Evolutionary conservation across 2,113 vertebrate species (phyloP), one percentile per base, ranked within the genome.

Genomic region (Leucopsar rothschildi): DNA sequence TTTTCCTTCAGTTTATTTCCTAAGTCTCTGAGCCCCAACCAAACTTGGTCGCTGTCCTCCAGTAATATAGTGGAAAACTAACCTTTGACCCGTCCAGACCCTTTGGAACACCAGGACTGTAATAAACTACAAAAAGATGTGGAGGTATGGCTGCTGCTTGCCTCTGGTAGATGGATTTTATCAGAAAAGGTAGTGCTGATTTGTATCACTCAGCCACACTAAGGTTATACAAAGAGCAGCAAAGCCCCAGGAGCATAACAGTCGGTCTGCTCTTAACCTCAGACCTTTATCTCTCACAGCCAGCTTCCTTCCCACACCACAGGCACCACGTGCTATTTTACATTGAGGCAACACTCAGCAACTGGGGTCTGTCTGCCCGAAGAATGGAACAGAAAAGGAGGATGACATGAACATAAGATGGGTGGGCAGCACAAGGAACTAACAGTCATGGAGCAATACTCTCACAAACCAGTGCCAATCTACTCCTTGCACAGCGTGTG

Each of bases 241-340:
- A 97, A 96, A 97, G 95, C 97, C 95, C 88, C 88, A 92, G 64
- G 61, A 97, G 82, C 71, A 3, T 96, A 97, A 97, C 97, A 96
- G 95, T 91, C 91, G 44, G 96, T 90, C 96, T 97, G 94, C 91
- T 95, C 88, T 44, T 93, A 97, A 97, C 97, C 97, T 97, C 97
- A 97, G 50, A 73, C 76, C 86, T 94, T 98, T 98, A 98, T 98
- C 97, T 97, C 93, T 90, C 92, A 94, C 95, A 97, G 96, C 96
- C 97, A 98, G 97, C 83, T 98, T 97, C 96, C 97, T 97, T 92
- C 91, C 89, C 88, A 83, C 93, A 95, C 97, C 97, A 82, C 97
- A 96, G 63, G 84, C 52, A 95, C 97, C 97, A 95, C n/a, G 75
- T 94, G 90, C 61, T 95, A 56, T 86, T 97, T 90, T 76, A 94